Evolutionary conservation across 2,797 vertebrate species (phyloP), one percentile per base, ranked within the genome.

Genomic region (Meriones psammophilus): DNA sequence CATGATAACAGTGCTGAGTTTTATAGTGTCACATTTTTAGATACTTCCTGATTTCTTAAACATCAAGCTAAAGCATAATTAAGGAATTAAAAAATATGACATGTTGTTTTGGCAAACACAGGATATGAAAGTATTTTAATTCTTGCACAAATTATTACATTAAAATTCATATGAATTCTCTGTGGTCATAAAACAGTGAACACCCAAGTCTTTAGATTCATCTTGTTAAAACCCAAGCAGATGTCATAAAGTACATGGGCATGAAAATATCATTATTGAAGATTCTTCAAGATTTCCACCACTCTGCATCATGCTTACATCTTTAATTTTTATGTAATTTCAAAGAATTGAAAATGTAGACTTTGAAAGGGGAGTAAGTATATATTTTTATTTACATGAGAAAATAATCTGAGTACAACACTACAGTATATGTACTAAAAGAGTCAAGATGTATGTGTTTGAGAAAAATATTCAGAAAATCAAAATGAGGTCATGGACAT

Each of bases 401-500:
- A 88, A 93, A 83, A 42, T 74, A 84, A 94, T 64, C 60, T 22
- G 89, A 94, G 80, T 42, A 42, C 1, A 93, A 62, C 86, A 50
- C 8, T 33, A 20, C 1, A 33, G 8, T 22, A 36, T 26, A 46
- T 79, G 71, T 76, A 64, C 30, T 20, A 96, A 96, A 74, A 17
- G 30, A 89, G 42, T 60, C 68, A 64, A 5, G 14, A 94, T 46
- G 66, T 13, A 66, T 56, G 39, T 28, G 4, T 79, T 89, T 62
- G 88, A 64, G 30, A 92, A 96, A 91, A 95, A 74, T 18, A 88
- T 69, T 58, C 46, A 93, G n/a, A 12, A 96, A 88, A 88, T 83
- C 73, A 76, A 96, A 89, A 95, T 80, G 71, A 46, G 56, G 50
- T 73, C 71, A 46, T 17, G 39, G 17, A 64, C 1, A 9, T 12